A percentile compares a stretch with the other conserved stretches of the same genome.
phyloP scores from a whole-genome alignment of 1,140 invertebrate genomes.

The Megathymus violae region DNA sequence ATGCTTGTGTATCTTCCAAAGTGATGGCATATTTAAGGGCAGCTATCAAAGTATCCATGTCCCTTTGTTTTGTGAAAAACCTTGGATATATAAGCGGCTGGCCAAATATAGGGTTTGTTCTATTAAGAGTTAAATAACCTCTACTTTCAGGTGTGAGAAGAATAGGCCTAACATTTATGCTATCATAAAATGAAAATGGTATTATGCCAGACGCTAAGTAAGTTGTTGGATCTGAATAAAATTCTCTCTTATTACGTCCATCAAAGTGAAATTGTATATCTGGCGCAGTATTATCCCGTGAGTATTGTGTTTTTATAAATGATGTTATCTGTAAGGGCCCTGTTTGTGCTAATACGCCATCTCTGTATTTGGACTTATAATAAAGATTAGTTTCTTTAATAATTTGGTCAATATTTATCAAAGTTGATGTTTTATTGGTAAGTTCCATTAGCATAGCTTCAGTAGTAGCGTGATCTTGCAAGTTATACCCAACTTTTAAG shows the following conservation, averaged over 20 bases:
- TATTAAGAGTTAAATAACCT: constrained; percentile 87
- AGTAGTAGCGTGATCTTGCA: constrained; percentile 90
- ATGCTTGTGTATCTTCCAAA: constrained; percentile 85
- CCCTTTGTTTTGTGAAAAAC: constrained; percentile 87
- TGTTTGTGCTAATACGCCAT: constrained; percentile 52
- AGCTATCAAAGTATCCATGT: constrained; percentile 85
- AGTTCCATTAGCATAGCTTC: constrained; percentile 83
- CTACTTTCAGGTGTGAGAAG: constrained; percentile 88
- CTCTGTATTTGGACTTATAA: constrained; percentile 23
- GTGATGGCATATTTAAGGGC: constrained; percentile 84
- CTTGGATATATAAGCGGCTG: constrained; percentile 93
- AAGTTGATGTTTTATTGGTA: constrained; percentile 82
- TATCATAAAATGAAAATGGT: constrained; percentile 82
- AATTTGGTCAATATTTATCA: constrained; percentile 68
- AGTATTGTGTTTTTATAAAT: constrained; percentile 83
- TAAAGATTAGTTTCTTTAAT: constrained; percentile 82
- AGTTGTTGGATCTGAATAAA: constrained; percentile 80
- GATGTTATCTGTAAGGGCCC: constrained; percentile 83
- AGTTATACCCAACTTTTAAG: constrained; percentile 89
- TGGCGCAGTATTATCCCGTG: constrained; percentile 77
- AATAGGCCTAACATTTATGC: constrained; percentile 83
- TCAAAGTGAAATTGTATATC: constrained; percentile 88
- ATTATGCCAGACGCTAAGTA: constrained; percentile 77
- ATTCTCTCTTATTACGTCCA: constrained; percentile 77
- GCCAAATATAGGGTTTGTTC: constrained; percentile 87